Percentiles rank a stretch among this genome's conserved stretches.
Conservation (phyloP, 2,888 invertebrate genomes). For the Choreutis nemorana region DNA sequence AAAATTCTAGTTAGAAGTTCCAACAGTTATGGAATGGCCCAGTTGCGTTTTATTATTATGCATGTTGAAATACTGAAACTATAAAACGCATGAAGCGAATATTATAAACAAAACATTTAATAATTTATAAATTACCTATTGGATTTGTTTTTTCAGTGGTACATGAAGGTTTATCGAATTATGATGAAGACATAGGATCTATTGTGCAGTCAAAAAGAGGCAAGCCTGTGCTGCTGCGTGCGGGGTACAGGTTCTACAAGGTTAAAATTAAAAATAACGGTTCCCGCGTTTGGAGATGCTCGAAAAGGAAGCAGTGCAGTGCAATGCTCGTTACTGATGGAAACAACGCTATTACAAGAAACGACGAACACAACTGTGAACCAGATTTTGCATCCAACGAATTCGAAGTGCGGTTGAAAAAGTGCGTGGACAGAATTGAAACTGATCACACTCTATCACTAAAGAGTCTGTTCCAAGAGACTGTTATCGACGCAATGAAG, state of each 20-base stretch:
- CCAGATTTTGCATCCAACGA: constrained; percentile 3
- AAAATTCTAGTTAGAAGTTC: no score
- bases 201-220: constrained; percentile 21
- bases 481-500: no score
- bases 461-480: not conserved
- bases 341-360: constrained; percentile 1
- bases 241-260: constrained; percentile 21
- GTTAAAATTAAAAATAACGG: constrained; percentile 16
- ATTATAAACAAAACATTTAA: not conserved
- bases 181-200: not conserved
- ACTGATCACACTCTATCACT: not conserved
- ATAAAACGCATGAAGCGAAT: no score
- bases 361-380: not conserved
- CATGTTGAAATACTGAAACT: no score
- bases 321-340: constrained; percentile 7
- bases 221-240: constrained; percentile 22
- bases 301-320: constrained; percentile 8
- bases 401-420: constrained; percentile 1
- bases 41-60: no score
- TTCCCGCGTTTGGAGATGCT: constrained; percentile 10
- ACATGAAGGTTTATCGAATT: not conserved
- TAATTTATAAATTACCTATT: not conserved
- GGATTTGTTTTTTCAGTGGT: not conserved
- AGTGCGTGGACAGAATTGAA: not conserved
- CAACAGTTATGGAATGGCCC: no score